A percentile compares a stretch with the other conserved stretches of the same genome.
Conservation (phyloP, 2,113 vertebrate species). For the Pagrus major region DNA sequence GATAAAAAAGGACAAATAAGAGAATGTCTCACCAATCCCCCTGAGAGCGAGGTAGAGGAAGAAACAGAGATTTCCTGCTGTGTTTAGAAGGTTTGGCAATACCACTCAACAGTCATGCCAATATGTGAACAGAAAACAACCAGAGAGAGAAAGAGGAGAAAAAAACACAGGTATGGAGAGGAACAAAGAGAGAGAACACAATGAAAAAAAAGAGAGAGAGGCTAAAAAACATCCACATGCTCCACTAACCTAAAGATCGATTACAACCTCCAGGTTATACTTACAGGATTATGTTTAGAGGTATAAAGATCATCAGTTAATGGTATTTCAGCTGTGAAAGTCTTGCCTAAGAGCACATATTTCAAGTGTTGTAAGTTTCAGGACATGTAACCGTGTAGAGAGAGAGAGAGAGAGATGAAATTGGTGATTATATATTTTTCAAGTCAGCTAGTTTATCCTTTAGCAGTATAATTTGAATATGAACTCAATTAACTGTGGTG, state of each 20-base stretch:
- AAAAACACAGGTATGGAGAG: slow-evolving; percentile 28
- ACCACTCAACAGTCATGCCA: slow-evolving; percentile 50
- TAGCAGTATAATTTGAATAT: neutral
- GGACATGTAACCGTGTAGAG: neutral
- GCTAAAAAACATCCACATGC: slow-evolving; percentile 4
- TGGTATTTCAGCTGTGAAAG: neutral
- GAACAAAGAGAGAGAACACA: neutral
- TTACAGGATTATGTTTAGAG: neutral
- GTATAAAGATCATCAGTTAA: neutral
- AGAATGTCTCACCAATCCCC: slow-evolving; percentile 56
- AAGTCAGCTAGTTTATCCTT: neutral
- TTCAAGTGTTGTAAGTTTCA: neutral
- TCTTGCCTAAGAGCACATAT: neutral
- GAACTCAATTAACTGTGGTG: neutral
- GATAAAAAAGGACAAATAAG: slow-evolving; percentile 68
- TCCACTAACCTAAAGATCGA: neutral
- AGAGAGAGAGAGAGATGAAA: slow-evolving; percentile 4
- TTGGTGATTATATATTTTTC: neutral
- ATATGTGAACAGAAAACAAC: slow-evolving; percentile 36
- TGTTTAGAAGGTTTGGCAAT: slow-evolving; percentile 61
- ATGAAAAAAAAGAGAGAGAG: neutral
- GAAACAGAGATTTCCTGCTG: slow-evolving; percentile 63
- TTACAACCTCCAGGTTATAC: neutral
- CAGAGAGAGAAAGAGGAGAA: slow-evolving; percentile 9
- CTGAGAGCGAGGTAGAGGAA: slow-evolving; percentile 51